Evolutionary conservation across 2,113 vertebrate species (phyloP).

Genomic region (Dicaeum eximium): DNA sequence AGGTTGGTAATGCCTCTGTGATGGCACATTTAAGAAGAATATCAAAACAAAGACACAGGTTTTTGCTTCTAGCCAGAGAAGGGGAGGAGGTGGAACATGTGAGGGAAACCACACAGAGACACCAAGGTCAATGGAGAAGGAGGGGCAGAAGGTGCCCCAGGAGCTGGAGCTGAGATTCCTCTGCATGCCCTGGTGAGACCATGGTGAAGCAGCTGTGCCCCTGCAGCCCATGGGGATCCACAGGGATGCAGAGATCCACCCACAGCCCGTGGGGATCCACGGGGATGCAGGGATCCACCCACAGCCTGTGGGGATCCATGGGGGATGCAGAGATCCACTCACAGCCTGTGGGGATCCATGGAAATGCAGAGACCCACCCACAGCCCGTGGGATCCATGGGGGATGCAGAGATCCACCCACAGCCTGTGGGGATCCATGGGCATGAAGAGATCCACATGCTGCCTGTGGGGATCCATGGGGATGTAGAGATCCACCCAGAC

Average conservation of each 20-base stretch:
- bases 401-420: background rate
- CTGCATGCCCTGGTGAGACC: background rate
- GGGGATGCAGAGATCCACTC: background rate
- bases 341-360: background rate
- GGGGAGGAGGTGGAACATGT: background rate
- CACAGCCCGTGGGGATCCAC: background rate
- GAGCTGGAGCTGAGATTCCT: fast-evolving
- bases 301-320: background rate
- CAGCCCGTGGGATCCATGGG: background rate
- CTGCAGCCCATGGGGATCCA: background rate
- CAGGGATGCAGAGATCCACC: background rate
- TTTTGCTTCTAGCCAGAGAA: background rate
- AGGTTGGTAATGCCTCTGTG: fast-evolving
- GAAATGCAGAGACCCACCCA: too few species aligned
- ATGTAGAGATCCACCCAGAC: background rate
- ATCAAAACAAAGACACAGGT: background rate
- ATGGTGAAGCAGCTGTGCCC: background rate
- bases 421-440: background rate
- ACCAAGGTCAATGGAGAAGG: background rate
- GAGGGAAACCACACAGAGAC: background rate
- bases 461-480: fast-evolving
- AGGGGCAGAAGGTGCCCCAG: background rate
- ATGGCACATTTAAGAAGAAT: background rate
- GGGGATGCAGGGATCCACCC: background rate
- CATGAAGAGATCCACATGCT: background rate